These are phyloP conservation scores for Acleris literana DNA, from an alignment of 2,888 invertebrate genomes.

Conservation along the genomic window DNA sequence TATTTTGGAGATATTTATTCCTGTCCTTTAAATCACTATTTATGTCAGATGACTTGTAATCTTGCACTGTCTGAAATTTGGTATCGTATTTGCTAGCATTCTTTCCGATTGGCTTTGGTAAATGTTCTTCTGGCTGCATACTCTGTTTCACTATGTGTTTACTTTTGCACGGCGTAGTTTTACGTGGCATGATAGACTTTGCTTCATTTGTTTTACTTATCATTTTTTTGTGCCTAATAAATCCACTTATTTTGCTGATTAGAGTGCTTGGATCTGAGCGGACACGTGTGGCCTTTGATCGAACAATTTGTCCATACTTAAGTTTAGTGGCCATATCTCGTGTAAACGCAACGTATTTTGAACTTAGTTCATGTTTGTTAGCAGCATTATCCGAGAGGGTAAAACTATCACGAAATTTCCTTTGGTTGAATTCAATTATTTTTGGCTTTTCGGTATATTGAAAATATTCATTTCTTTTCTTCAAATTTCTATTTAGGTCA, in stretches of 20 bases:
- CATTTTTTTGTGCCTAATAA: background rate
- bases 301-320: background rate
- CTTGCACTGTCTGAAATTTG: background rate
- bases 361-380: background rate
- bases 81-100: background rate
- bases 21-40: background rate
- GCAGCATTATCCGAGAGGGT: background rate
- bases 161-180: background rate
- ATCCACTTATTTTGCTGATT: background rate
- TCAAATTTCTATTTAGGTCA: background rate
- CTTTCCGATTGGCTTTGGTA: background rate
- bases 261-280: background rate
- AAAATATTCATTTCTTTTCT: too few species aligned
- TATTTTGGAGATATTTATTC: too few species aligned
- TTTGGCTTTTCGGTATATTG: background rate
- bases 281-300: background rate
- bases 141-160: background rate
- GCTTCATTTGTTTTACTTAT: background rate
- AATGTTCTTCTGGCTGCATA: background rate
- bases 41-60: background rate
- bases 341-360: background rate
- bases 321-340: background rate
- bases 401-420: too few species aligned
- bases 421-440: background rate
- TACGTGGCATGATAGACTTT: background rate